Evolutionary conservation across 1,140 invertebrate genomes (phyloP).

Genomic region (Physella acuta): DNA sequence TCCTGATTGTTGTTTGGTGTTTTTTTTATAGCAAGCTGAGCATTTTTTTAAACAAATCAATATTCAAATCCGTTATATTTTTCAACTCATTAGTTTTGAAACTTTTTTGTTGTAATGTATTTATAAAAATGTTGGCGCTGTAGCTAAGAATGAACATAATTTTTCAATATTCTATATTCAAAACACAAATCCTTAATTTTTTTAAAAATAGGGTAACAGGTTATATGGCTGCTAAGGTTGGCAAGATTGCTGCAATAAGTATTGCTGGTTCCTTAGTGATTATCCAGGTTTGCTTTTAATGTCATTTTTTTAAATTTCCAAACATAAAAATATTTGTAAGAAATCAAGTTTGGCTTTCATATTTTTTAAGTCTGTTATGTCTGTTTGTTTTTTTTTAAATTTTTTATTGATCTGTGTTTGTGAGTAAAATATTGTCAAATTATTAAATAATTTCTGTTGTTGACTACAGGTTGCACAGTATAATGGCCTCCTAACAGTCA

Average conservation of each 20-base stretch:
- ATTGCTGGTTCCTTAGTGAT: background rate
- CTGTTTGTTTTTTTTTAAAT: background rate
- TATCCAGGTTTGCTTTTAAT: background rate
- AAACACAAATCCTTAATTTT: background rate
- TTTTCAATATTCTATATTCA: background rate
- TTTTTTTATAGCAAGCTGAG: background rate
- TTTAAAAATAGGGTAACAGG: background rate
- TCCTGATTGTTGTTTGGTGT: background rate
- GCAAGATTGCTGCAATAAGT: background rate
- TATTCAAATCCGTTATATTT: background rate
- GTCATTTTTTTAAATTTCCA: background rate
- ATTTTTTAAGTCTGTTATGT: background rate
- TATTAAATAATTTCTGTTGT: background rate
- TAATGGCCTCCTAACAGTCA: conserved; percentile 14
- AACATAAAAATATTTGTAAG: background rate
- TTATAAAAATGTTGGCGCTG: too few relatives aligned
- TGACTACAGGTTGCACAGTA: conserved; percentile 16
- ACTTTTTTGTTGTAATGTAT: background rate
- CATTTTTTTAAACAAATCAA: background rate
- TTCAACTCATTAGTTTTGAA: background rate
- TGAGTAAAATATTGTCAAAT: background rate
- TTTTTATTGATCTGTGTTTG: background rate
- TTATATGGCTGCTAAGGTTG: background rate
- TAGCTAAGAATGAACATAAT: too few relatives aligned
- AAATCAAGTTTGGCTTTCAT: background rate